Conservation (phyloP, 2,888 invertebrate species). For the Dichetophora obliterata region DNA sequence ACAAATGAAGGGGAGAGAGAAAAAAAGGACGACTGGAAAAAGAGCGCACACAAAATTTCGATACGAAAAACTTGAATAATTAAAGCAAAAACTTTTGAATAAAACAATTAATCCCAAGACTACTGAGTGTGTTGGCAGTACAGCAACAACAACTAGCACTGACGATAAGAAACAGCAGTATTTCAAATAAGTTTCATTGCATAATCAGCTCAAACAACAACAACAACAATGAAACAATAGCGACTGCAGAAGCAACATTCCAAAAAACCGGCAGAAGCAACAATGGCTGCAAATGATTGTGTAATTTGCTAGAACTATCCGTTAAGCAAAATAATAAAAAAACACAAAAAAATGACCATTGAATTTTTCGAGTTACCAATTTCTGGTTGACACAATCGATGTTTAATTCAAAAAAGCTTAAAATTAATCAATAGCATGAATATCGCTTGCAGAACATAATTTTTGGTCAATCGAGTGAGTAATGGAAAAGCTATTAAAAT, state of each 20-base stretch:
- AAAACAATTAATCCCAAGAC: neutral
- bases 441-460: too few species aligned
- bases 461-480: too few species aligned
- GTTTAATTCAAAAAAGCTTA: too few species aligned
- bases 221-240: neutral
- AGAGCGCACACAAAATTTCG: neutral
- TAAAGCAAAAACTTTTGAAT: conserved; percentile 1
- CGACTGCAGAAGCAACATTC: neutral
- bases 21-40: neutral
- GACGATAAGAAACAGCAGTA: neutral
- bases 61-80: neutral
- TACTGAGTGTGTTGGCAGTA: neutral
- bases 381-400: too few species aligned
- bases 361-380: too few species aligned
- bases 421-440: too few species aligned
- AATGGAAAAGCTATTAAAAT: neutral
- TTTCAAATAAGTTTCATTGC: neutral
- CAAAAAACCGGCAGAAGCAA: neutral
- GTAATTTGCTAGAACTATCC: too few species aligned
- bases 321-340: too few species aligned
- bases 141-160: neutral
- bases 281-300: neutral
- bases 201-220: neutral
- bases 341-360: too few species aligned
- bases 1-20: too few species aligned